phyloP scores from a whole-genome alignment of 2,888 invertebrate species.

The Trichogramma evanescens region DNA sequence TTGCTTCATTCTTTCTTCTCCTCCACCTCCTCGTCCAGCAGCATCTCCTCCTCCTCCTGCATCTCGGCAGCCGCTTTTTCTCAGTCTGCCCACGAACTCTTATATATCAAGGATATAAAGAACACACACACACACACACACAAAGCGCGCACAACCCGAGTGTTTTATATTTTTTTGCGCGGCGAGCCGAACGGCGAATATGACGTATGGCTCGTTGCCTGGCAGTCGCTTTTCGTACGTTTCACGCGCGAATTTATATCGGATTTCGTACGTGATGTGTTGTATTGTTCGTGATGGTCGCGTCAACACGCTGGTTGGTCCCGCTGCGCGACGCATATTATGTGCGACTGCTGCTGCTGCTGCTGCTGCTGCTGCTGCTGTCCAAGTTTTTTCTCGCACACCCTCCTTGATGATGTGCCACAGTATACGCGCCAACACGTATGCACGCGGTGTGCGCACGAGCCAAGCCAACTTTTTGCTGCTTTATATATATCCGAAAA shows the following conservation, averaged over 20 bases:
- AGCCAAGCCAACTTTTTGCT: too few species aligned
- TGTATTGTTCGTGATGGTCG: background rate
- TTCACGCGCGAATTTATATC: slow-evolving; percentile 6
- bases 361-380: background rate
- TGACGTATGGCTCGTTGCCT: slow-evolving; percentile 6
- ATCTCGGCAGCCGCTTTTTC: too few species aligned
- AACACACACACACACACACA: too few species aligned
- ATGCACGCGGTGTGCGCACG: too few species aligned
- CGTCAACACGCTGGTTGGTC: background rate
- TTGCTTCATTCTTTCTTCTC: background rate
- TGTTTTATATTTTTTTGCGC: background rate
- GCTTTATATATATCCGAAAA: too few species aligned
- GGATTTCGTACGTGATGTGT: background rate
- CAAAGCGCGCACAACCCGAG: background rate
- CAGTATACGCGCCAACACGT: too few species aligned
- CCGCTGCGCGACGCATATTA: background rate
- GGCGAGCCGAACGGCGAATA: slow-evolving; percentile 4
- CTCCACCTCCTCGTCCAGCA: background rate
- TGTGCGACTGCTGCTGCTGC: background rate
- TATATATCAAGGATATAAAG: too few species aligned
- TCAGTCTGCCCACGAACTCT: too few species aligned
- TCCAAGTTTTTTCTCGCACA: background rate
- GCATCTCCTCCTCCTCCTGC: background rate
- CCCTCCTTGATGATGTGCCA: too few species aligned
- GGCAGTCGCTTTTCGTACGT: background rate